A percentile compares a stretch with the other conserved stretches of the same genome.
Conservation (phyloP, 2,797 vertebrate species). For the Mus caroli region DNA sequence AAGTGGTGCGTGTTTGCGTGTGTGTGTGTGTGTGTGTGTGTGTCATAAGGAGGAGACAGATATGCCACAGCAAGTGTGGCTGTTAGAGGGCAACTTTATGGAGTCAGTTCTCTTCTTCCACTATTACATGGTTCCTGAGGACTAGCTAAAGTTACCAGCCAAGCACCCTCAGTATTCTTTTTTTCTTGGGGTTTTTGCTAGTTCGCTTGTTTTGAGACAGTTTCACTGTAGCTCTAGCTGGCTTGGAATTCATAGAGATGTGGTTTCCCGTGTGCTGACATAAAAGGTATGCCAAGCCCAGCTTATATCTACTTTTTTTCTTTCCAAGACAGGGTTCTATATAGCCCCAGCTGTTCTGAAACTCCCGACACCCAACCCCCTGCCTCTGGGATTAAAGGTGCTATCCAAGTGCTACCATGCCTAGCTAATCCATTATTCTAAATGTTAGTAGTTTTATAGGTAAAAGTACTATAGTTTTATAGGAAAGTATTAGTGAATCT, state of each 20-base stretch:
- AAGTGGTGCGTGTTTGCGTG: background rate
- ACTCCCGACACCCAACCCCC: background rate
- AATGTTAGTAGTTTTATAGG: slow-evolving; percentile 43
- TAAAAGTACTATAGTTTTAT: background rate
- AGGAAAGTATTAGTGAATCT: background rate
- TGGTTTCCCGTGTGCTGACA: background rate
- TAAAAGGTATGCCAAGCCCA: background rate
- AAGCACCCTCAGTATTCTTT: too few species aligned
- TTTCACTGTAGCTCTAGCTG: background rate
- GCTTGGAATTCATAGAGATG: background rate
- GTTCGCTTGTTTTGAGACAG: background rate
- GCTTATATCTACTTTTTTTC: background rate
- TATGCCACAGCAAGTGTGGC: background rate
- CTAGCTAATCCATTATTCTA: background rate
- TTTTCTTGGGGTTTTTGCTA: background rate
- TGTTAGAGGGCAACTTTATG: background rate
- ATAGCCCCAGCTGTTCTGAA: background rate
- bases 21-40: too few species aligned
- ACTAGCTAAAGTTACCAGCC: too few species aligned
- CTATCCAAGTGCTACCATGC: background rate
- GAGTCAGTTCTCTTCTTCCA: background rate
- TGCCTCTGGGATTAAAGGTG: background rate
- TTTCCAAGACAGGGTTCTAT: background rate
- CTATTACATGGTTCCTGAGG: too few species aligned
- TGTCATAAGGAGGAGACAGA: background rate